Evolutionary conservation across 2,888 invertebrate species (phyloP).

Genomic region (Rhingia rostrata): DNA sequence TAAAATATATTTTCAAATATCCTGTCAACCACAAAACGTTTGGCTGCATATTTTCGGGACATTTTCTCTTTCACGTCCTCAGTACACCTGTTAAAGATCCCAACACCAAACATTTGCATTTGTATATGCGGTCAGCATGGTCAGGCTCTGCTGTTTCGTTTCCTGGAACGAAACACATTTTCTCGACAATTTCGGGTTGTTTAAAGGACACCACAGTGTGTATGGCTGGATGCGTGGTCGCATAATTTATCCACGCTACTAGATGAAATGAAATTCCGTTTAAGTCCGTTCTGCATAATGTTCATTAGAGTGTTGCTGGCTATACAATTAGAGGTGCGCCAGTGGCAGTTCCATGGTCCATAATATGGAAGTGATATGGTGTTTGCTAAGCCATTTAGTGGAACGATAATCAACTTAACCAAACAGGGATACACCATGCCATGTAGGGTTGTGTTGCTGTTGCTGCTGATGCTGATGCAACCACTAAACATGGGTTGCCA

Average conservation of each 20-base stretch:
- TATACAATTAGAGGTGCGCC: constrained; percentile 35
- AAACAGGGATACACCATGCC: constrained; percentile 29
- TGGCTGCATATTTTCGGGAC: constrained; percentile 34
- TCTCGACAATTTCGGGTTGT: constrained; percentile 50
- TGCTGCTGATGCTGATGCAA: too few species aligned
- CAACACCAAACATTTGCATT: not conserved
- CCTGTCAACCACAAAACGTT: constrained; percentile 12
- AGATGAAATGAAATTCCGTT: constrained; percentile 75
- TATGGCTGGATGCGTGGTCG: constrained; percentile 60
- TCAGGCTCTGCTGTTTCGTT: constrained; percentile 14
- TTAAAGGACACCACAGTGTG: constrained; percentile 47
- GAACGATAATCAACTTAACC: constrained; percentile 29
- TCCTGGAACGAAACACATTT: constrained; percentile 27
- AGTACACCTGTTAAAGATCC: constrained; percentile 17
- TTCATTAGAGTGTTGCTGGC: constrained; percentile 45
- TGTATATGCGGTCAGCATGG: constrained; percentile 31
- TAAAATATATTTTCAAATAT: not conserved
- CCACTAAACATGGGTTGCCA: too few species aligned
- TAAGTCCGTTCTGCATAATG: constrained; percentile 27
- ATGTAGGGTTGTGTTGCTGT: too few species aligned
- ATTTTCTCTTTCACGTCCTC: constrained; percentile 10
- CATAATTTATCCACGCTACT: constrained; percentile 74
- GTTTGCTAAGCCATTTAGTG: constrained; percentile 47
- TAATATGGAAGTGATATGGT: constrained; percentile 37
- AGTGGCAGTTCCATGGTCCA: constrained; percentile 5